These are phyloP conservation scores for Pardalotus punctatus DNA, from an alignment of 2,113 vertebrate genomes.

Conservation along the genomic window DNA sequence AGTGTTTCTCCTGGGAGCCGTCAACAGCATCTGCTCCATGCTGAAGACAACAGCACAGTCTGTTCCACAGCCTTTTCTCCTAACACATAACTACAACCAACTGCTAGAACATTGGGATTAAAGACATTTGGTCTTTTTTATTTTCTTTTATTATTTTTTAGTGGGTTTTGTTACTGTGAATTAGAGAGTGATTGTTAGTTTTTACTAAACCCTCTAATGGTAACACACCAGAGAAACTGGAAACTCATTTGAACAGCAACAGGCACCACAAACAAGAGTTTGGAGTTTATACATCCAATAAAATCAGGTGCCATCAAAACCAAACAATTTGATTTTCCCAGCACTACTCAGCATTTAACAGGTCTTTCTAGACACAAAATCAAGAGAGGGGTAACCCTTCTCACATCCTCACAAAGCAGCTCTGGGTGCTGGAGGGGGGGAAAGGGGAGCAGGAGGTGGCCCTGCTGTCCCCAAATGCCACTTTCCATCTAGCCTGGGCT, in stretches of 20 bases:
- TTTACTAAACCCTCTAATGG: not conserved
- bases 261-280: not conserved
- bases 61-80: conserved; percentile 27
- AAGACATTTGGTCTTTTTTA: not conserved
- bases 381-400: not conserved
- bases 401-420: not conserved
- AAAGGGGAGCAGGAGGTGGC: not conserved
- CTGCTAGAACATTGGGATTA: not conserved
- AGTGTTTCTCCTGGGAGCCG: not conserved
- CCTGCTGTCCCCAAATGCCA: not conserved
- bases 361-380: not conserved
- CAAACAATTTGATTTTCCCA: not conserved
- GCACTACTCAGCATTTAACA: not conserved
- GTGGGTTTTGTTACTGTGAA: not conserved
- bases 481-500: not conserved
- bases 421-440: not conserved
- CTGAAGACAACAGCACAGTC: conserved; percentile 40
- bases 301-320: not conserved
- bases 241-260: not conserved
- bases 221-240: not conserved
- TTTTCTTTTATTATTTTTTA: not conserved
- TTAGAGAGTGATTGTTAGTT: not conserved
- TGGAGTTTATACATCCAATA: not conserved
- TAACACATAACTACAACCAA: not conserved
- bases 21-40: not conserved